A percentile compares a stretch with the other conserved stretches of the same genome.
Evolutionary conservation across 92 coral and sea anemone genomes (phyloP).

Genomic region (Blastomussa wellsi): DNA sequence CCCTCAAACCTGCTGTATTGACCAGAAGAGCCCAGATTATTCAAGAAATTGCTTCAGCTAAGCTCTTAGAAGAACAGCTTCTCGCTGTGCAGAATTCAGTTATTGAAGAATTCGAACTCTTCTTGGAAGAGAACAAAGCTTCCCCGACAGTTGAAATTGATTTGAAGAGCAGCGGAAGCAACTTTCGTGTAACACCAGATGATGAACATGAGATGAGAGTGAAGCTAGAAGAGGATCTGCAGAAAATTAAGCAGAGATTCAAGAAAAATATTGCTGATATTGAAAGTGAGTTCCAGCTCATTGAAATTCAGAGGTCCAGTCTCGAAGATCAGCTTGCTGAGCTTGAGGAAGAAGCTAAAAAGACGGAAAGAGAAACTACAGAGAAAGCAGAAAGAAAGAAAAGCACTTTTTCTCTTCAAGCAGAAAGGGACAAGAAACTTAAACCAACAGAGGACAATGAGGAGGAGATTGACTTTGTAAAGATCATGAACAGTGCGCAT

Average conservation of each 20-base stretch:
- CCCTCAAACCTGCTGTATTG: constrained; percentile 69
- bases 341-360: constrained; percentile 60
- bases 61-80: constrained; percentile 85
- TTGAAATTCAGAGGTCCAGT: constrained; percentile 77
- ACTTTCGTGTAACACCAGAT: constrained; percentile 52
- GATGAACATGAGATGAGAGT: constrained; percentile 70
- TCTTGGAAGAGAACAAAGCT: constrained; percentile 70
- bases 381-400: constrained; percentile 44
- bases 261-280: constrained; percentile 81
- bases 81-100: constrained; percentile 79
- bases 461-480: constrained; percentile 90
- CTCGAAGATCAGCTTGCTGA: constrained; percentile 76
- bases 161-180: constrained; percentile 35
- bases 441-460: constrained; percentile 65
- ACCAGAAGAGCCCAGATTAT: constrained; percentile 70
- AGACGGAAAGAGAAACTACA: constrained; percentile 41
- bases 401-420: constrained; percentile 34
- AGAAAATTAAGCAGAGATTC: constrained; percentile 70
- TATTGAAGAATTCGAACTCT: constrained; percentile 87
- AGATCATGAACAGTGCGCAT: constrained; percentile 84
- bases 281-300: constrained; percentile 84
- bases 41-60: constrained; percentile 87
- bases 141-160: constrained; percentile 34
- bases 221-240: constrained; percentile 49
- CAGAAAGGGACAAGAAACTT: constrained; percentile 25